Percentiles rank a stretch among this genome's conserved stretches.
Conservation (phyloP, 1,140 invertebrate genomes). For the Globodera rostochiensis region DNA sequence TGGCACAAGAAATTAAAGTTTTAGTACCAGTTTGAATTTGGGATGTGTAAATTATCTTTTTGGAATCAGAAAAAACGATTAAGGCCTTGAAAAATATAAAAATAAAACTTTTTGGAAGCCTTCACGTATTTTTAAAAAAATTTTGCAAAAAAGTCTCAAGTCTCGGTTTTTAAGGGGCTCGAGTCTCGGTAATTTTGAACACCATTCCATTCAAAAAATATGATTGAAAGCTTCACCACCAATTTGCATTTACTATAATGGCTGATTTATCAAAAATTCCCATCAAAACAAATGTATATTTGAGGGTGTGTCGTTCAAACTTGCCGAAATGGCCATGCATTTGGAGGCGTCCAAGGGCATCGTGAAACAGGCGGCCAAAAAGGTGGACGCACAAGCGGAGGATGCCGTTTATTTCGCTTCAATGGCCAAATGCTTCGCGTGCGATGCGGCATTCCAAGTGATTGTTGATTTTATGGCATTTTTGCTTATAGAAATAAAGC, state of each 20-base stretch:
- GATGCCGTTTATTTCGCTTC: conserved; percentile 74
- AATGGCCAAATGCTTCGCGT: conserved; percentile 85
- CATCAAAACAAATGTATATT: conserved; percentile 42
- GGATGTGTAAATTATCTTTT: not conserved
- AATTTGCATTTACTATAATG: no score
- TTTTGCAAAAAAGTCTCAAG: no score
- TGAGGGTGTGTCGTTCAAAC: conserved; percentile 86
- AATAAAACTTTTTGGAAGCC: no score
- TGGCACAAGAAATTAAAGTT: not conserved
- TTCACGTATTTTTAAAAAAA: no score
- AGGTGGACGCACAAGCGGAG: conserved; percentile 79
- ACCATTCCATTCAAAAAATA: no score
- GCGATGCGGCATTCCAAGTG: conserved; percentile 76
- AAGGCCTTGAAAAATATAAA: no score
- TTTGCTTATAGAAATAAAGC: no score
- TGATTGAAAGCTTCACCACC: no score
- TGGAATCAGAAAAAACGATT: not conserved
- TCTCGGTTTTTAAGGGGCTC: no score
- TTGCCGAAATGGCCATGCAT: conserved; percentile 90
- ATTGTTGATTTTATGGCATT: no score
- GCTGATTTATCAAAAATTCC: no score
- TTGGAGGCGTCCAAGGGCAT: conserved; percentile 83
- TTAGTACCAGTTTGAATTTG: not conserved
- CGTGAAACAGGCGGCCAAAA: conserved; percentile 84
- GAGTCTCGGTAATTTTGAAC: no score